Evolutionary conservation across 1,140 invertebrate genomes (phyloP).

Genomic region (Gerris buenoi): DNA sequence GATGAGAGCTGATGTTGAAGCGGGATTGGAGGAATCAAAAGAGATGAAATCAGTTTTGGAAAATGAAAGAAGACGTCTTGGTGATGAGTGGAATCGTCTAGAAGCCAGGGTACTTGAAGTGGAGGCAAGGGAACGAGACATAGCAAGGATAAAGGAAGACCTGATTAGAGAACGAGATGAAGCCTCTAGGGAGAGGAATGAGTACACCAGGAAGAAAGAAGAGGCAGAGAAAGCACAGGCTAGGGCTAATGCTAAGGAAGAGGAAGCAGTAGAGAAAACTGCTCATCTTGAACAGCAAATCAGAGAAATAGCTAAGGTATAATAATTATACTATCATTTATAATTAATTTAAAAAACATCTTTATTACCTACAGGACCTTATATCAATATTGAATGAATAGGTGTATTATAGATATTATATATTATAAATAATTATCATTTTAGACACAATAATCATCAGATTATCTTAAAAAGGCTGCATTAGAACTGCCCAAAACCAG

Average conservation of each 20-base stretch:
- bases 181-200: neutral
- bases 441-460: too few relatives aligned
- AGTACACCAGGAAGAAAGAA: conserved; percentile 1
- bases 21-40: conserved; percentile 9
- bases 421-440: too few relatives aligned
- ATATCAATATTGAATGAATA: too few relatives aligned
- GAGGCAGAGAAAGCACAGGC: conserved; percentile 8
- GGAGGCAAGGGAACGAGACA: conserved; percentile 10
- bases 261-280: conserved; percentile 7
- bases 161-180: conserved; percentile 6
- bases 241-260: conserved; percentile 4
- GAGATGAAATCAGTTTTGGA: conserved; percentile 8
- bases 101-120: conserved; percentile 5
- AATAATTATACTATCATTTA: too few relatives aligned
- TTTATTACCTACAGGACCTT: too few relatives aligned
- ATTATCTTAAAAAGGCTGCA: too few relatives aligned
- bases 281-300: conserved; percentile 7
- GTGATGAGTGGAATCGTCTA: conserved; percentile 5
- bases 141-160: conserved; percentile 4
- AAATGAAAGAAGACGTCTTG: conserved; percentile 6
- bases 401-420: too few relatives aligned
- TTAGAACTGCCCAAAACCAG: too few relatives aligned
- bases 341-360: too few relatives aligned
- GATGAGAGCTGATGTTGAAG: conserved; percentile 12
- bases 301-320: neutral